Percentiles rank a stretch among this genome's conserved stretches.
phyloP scores from a whole-genome alignment of 1,140 invertebrate genomes.

The Coelopa frigida region DNA sequence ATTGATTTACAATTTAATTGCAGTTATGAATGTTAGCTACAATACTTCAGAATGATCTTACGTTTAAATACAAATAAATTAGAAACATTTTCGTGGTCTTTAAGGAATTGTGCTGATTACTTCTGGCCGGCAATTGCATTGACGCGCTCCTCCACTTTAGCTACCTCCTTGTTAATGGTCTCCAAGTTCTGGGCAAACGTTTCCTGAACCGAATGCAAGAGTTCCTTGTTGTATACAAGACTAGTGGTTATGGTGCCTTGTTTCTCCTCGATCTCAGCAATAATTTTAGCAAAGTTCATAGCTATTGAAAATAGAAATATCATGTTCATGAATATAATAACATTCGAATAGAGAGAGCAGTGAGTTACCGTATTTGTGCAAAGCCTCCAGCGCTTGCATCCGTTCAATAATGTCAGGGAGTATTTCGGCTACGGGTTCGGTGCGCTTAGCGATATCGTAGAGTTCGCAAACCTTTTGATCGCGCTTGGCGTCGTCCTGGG shows the following conservation, averaged over 20 bases:
- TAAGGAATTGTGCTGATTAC: slow-evolving; percentile 12
- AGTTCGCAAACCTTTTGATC: slow-evolving; percentile 77
- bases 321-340: no score
- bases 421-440: slow-evolving; percentile 66
- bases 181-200: slow-evolving; percentile 69
- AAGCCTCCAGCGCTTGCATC: slow-evolving; percentile 71
- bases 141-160: slow-evolving; percentile 65
- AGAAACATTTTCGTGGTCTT: background rate
- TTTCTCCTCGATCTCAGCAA: slow-evolving; percentile 72
- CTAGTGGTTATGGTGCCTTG: slow-evolving; percentile 66
- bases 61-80: background rate
- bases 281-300: slow-evolving; percentile 74
- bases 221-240: slow-evolving; percentile 67
- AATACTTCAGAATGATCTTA: background rate
- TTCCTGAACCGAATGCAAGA: slow-evolving; percentile 73
- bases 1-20: no score
- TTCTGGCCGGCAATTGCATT: slow-evolving; percentile 43
- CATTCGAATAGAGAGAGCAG: no score
- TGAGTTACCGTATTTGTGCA: slow-evolving; percentile 87
- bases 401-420: slow-evolving; percentile 76
- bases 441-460: slow-evolving; percentile 79
- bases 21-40: no score
- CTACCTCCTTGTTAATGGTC: slow-evolving; percentile 66
- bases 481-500: slow-evolving; percentile 62
- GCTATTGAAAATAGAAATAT: slow-evolving; percentile 50